Conservation (phyloP, 2,888 invertebrate species). For the Drosophila lacicola region DNA sequence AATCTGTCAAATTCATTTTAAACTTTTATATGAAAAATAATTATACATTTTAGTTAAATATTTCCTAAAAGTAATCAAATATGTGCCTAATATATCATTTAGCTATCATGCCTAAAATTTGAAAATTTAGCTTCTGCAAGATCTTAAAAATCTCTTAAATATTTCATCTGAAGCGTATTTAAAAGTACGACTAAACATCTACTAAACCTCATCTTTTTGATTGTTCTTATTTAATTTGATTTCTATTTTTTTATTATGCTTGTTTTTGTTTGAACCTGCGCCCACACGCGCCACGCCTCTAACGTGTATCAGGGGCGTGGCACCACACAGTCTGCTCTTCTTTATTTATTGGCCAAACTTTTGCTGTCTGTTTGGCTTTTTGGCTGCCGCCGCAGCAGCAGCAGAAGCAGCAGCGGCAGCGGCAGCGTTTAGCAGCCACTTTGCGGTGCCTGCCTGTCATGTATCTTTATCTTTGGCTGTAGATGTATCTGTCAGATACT, state of each 20-base stretch:
- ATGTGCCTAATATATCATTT: neutral
- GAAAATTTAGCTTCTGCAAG: no score
- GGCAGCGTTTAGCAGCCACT: constrained; percentile 46
- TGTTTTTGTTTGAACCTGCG: constrained; percentile 24
- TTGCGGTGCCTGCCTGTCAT: constrained; percentile 31
- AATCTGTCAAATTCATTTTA: no score
- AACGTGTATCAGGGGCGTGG: constrained; percentile 27
- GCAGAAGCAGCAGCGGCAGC: constrained; percentile 1
- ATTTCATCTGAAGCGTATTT: constrained; percentile 8
- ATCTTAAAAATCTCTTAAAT: no score
- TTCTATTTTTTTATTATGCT: constrained; percentile 21
- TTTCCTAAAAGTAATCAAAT: no score
- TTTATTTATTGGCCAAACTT: constrained; percentile 47
- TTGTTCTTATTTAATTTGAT: constrained; percentile 29
- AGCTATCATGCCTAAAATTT: neutral
- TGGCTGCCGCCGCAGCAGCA: constrained; percentile 2
- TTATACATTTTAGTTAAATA: neutral
- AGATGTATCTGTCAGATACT: constrained; percentile 68
- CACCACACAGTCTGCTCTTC: constrained; percentile 56
- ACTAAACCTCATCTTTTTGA: neutral
- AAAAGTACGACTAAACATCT: neutral
- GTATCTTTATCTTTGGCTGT: constrained; percentile 10
- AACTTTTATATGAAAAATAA: neutral
- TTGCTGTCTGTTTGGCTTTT: constrained; percentile 55
- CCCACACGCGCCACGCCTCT: constrained; percentile 32